These are phyloP conservation scores for Tinea pellionella DNA, from an alignment of 2,888 invertebrate genomes.

Conservation along the genomic window DNA sequence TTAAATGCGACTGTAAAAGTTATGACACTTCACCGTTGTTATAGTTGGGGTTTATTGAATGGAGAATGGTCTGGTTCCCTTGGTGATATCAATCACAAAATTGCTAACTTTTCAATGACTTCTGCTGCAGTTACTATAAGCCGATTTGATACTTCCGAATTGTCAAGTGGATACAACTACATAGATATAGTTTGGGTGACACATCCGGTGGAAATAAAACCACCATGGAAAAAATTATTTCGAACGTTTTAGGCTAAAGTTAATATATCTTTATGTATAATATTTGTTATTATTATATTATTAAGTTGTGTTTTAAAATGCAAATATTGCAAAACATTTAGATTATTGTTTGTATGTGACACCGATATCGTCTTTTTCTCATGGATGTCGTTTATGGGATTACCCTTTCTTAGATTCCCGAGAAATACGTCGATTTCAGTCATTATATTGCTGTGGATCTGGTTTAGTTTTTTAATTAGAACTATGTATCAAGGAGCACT, in stretches of 20 bases:
- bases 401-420: constrained; percentile 34
- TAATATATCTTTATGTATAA: constrained; percentile 30
- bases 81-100: constrained; percentile 37
- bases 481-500: constrained; percentile 48
- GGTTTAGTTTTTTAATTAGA: constrained; percentile 46
- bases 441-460: constrained; percentile 40
- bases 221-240: constrained; percentile 41
- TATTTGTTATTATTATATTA: constrained; percentile 32
- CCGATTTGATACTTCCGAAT: constrained; percentile 37
- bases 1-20: constrained; percentile 38
- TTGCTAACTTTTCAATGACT: constrained; percentile 52
- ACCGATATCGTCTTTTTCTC: constrained; percentile 28
- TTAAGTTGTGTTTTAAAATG: constrained; percentile 30
- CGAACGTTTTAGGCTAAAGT: constrained; percentile 34
- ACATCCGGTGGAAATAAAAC: constrained; percentile 31
- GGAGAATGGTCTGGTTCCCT: constrained; percentile 51
- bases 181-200: constrained; percentile 39
- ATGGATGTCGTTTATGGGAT: constrained; percentile 48
- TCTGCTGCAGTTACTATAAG: constrained; percentile 38
- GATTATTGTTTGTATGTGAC: neutral
- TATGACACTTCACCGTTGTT: constrained; percentile 35
- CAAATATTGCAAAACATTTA: constrained; percentile 24
- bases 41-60: constrained; percentile 42
- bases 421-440: constrained; percentile 29
- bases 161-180: constrained; percentile 34